A percentile compares a stretch with the other conserved stretches of the same genome.
Evolutionary conservation across 2,888 invertebrate species (phyloP).

Genomic region (Microctonus aethiopoides): DNA sequence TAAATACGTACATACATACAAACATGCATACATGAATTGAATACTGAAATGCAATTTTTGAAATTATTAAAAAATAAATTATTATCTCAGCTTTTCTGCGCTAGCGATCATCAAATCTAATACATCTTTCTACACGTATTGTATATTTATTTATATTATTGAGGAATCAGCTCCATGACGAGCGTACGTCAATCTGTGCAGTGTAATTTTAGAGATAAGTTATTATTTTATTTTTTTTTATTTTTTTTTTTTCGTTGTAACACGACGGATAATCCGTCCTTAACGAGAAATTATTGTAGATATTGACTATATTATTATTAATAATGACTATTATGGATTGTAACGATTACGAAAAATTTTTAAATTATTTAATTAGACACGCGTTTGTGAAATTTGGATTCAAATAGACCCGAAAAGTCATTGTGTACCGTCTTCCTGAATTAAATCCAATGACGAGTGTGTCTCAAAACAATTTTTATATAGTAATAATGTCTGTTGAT

Average conservation of each 20-base stretch:
- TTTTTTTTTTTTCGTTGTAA: constrained; percentile 31
- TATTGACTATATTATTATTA: constrained; percentile 3
- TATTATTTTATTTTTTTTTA: too few species aligned
- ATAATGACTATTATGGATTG: neutral
- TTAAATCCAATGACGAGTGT: constrained; percentile 10
- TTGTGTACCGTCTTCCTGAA: constrained; percentile 20
- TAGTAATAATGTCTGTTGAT: constrained; percentile 6
- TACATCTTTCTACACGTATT: constrained; percentile 53
- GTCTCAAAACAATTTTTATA: constrained; percentile 21
- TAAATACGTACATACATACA: too few species aligned
- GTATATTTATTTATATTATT: constrained; percentile 61
- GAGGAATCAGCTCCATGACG: constrained; percentile 45
- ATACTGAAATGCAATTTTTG: constrained; percentile 7
- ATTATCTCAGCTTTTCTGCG: constrained; percentile 24
- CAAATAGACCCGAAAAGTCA: neutral
- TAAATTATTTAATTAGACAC: neutral
- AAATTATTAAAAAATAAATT: constrained; percentile 30
- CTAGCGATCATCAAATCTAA: constrained; percentile 5
- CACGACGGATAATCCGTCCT: constrained; percentile 24
- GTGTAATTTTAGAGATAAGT: constrained; percentile 40
- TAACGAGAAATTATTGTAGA: constrained; percentile 20
- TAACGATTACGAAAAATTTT: neutral
- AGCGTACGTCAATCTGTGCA: constrained; percentile 57
- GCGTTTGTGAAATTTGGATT: constrained; percentile 1
- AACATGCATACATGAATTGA: too few species aligned